Evolutionary conservation across 2,113 vertebrate genomes (phyloP).

Genomic region (Lepisosteus oculatus): DNA sequence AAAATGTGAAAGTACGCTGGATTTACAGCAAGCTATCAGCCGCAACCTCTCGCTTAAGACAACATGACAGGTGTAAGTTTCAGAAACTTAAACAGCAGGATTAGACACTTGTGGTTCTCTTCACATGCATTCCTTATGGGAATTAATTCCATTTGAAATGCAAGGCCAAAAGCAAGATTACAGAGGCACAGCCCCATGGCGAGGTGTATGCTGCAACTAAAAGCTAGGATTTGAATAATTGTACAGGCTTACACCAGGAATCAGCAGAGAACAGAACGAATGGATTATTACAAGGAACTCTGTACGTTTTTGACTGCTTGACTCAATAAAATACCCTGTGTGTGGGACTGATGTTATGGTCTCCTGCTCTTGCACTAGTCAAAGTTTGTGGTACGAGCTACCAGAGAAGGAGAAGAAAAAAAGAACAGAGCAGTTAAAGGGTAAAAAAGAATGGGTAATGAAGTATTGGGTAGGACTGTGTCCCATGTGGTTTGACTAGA

Average conservation of each 20-base stretch:
- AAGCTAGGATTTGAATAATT: slow-evolving; percentile 99
- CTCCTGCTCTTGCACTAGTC: slow-evolving; percentile 53
- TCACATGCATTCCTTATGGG: slow-evolving; percentile 97
- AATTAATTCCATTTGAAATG: slow-evolving; percentile 99
- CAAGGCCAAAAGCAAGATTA: slow-evolving; percentile 98
- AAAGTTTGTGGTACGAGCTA: slow-evolving; percentile 60
- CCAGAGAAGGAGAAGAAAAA: slow-evolving; percentile 58
- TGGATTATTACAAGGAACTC: slow-evolving; percentile 96
- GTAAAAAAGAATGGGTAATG: slow-evolving; percentile 57
- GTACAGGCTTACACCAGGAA: slow-evolving; percentile 95
- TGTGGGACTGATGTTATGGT: slow-evolving; percentile 57
- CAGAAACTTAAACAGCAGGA: slow-evolving; percentile 94
- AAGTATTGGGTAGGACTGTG: slow-evolving; percentile 53
- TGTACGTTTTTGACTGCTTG: slow-evolving; percentile 89
- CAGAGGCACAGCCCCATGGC: slow-evolving; percentile 91
- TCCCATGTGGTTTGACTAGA: slow-evolving; percentile 47
- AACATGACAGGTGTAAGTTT: slow-evolving; percentile 97
- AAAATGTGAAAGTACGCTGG: slow-evolving; percentile 32
- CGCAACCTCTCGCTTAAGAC: slow-evolving; percentile 60
- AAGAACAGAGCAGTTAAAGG: slow-evolving; percentile 56
- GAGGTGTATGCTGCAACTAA: slow-evolving; percentile 98
- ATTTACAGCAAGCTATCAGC: slow-evolving; percentile 67
- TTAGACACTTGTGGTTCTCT: slow-evolving; percentile 97
- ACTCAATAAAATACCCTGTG: slow-evolving; percentile 80
- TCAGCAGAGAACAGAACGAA: slow-evolving; percentile 97